Evolutionary conservation across 2,797 vertebrate genomes (phyloP).

Genomic region (Margarornis squamiger): DNA sequence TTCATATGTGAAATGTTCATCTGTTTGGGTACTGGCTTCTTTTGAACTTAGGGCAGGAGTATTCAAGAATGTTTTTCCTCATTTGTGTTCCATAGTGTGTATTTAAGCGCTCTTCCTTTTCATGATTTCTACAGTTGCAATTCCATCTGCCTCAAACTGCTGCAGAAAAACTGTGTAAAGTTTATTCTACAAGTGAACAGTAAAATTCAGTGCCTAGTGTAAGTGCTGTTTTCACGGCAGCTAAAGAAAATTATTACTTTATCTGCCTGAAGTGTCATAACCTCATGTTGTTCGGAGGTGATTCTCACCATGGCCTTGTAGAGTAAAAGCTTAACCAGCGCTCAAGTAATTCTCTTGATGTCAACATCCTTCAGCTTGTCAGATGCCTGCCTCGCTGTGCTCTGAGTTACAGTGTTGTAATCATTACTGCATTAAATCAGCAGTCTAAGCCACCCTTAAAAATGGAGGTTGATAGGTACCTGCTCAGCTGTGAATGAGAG

Average conservation of each 20-base stretch:
- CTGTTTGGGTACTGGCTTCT: neutral
- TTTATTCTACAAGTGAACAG: neutral
- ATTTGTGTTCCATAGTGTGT: neutral
- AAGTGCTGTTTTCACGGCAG: neutral
- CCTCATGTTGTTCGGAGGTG: neutral
- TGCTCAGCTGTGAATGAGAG: neutral
- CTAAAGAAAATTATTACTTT: neutral
- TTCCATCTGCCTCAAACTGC: neutral
- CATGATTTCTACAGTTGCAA: neutral
- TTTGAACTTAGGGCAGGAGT: neutral
- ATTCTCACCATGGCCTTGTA: neutral
- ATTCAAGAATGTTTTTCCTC: neutral
- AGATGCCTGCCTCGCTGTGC: neutral
- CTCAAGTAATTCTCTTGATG: neutral
- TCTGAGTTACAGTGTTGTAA: neutral
- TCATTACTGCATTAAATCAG: neutral
- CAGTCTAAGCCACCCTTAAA: neutral
- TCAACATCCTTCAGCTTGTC: neutral
- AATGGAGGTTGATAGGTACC: neutral
- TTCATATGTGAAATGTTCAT: neutral
- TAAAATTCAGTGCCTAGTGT: neutral
- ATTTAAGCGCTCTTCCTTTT: neutral
- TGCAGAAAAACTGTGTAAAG: neutral
- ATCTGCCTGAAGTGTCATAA: neutral
- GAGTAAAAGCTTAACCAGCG: neutral